phyloP scores from a whole-genome alignment of 2,888 invertebrate genomes.

The Drosophila monieri region DNA sequence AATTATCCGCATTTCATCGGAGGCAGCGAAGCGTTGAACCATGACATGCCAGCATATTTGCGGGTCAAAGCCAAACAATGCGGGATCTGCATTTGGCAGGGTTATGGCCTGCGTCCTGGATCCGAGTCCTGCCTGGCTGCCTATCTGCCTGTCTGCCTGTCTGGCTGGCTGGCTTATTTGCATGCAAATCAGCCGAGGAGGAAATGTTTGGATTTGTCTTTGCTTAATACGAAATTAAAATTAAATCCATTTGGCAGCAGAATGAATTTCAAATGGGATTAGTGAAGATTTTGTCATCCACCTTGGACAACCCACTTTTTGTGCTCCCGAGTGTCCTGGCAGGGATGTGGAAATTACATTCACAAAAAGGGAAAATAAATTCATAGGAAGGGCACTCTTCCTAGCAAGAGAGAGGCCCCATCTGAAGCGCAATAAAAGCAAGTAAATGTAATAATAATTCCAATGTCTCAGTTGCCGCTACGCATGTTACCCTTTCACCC shows the following conservation, averaged over 20 bases:
- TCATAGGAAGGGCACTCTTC: slow-evolving; percentile 9
- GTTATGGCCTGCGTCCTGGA: slow-evolving; percentile 1
- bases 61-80: slow-evolving; percentile 12
- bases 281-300: slow-evolving; percentile 59
- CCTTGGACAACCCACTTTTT: background rate
- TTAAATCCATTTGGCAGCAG: slow-evolving; percentile 35
- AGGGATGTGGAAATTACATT: slow-evolving; percentile 32
- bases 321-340: slow-evolving; percentile 7
- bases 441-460: slow-evolving; percentile 67
- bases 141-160: too few relatives aligned
- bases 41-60: slow-evolving; percentile 31
- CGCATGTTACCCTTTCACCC: slow-evolving; percentile 33
- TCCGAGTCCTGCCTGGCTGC: background rate
- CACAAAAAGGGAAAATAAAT: slow-evolving; percentile 1
- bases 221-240: slow-evolving; percentile 40
- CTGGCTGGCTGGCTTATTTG: slow-evolving; percentile 48
- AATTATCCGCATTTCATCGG: slow-evolving; percentile 29
- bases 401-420: slow-evolving; percentile 10
- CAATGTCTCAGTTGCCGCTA: slow-evolving; percentile 49
- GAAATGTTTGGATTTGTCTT: slow-evolving; percentile 29
- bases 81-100: slow-evolving; percentile 8
- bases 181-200: slow-evolving; percentile 61
- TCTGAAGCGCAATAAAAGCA: slow-evolving; percentile 51
- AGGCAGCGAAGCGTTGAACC: slow-evolving; percentile 24
- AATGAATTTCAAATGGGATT: slow-evolving; percentile 68